Base-by-base conservation (phyloP, 2,113 vertebrate species). In the Gymnarchus niloticus region DNA sequence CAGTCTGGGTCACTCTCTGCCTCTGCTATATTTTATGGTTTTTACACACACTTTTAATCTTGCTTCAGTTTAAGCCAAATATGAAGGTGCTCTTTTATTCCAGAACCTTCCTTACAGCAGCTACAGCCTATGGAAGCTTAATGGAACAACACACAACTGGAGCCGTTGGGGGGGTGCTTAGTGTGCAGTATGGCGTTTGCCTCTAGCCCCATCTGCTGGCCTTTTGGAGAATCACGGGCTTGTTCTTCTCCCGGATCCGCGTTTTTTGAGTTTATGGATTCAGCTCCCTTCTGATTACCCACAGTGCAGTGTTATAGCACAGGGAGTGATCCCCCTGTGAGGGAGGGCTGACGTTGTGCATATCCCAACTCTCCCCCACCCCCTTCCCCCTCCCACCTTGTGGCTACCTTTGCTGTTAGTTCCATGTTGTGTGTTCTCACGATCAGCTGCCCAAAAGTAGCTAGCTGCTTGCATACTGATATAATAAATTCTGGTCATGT, bases 21-120 rank as follows among this genome's bases (percentile, higher is more conserved):
- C 76, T 56, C 54, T 17, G 3, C 73, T 23, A 48, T 41, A 78
- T 85, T 57, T 44, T 56, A 41, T 51, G 6, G 23, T 21, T 81
- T 86, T 51, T 86, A 82, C 57, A 65, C 77, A 48, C 80, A 2
- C 23, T 37, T 59, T 49, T 23, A 69, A 57, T 48, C 25, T 65
- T 48, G 28, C 56, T 82, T 81, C 78, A 41, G 46, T 80, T 83
- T 83, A 82, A 82, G 85, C 78, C 85, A 86, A 69, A 86, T 86
- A 82, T 25, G 57, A 86, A 65, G 85, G 85, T 86, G 85, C 85
- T 86, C 56, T 82, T 82, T 83, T 82, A 37, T 59, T 41, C 19
- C 14, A 56, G 44, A 81, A 21, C 54, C 65, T 49, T 56, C 49
- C 1, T 44, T n/a, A 73, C 73, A 54, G 52, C 54, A 46, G n/a